Evolutionary conservation across 2,113 vertebrate species (phyloP), one percentile per base, ranked within the genome.

Genomic region (Ceyx cyanopectus): DNA sequence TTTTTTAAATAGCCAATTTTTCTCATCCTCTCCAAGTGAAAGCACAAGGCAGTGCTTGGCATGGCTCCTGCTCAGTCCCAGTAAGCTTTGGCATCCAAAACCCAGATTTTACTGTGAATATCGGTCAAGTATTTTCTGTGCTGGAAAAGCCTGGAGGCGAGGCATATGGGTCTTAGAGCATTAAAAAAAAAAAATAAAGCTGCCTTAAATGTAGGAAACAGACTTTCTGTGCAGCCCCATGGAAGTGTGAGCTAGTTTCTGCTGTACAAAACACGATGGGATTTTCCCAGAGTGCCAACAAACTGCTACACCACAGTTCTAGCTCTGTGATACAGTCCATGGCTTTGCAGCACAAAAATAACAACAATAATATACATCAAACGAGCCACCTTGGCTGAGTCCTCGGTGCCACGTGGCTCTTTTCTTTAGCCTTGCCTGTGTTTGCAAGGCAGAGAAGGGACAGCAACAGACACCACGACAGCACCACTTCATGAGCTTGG

Each of bases 391-490:
- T 8, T 3, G 0, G 51, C 68, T 7, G 4, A 92, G 51, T 45
- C 73, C 46, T 27, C 0, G 0, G 41, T 54, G 62, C 81, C 79
- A 77, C 91, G 69, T 5, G n/a, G 14, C 54, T 89, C 60, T 56
- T 56, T 48, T 20, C 41, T 46, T 76, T 60, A 24, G 8, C 29
- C 57, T 66, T 34, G 37, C 43, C 50, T 7, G 50, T 0, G 0
- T 43, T 23, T 51, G 53, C 57, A 48, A 22, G 48, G 51, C 0
- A 0, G 15, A 5, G 67, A 54, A 83, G 5, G 58, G 41, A 16
- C 13, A 6, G 43, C 0, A 0, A 24, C 9, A 19, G 19, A 37
- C 3, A 0, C 11, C 2, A 1, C 21, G 51, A 66, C 19, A 18
- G 26, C 3, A 0, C 1, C 0, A 15, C 37, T 30, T 46, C 14